phyloP scores from a whole-genome alignment of 2,888 invertebrate genomes.

The Acronicta aceris region DNA sequence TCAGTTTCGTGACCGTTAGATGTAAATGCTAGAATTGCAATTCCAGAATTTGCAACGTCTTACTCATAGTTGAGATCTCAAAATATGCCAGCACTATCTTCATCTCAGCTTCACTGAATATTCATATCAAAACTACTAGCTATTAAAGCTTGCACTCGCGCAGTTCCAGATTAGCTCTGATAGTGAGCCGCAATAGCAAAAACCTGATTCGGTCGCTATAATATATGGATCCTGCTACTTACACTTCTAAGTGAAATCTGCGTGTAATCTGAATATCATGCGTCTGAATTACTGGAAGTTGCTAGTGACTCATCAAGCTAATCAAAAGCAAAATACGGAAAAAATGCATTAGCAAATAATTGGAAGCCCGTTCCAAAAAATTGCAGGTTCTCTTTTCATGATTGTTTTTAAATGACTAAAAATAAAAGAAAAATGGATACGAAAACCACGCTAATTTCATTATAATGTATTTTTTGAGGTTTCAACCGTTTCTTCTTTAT shows the following conservation, averaged over 20 bases:
- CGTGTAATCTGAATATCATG: slow-evolving; percentile 21
- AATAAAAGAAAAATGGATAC: slow-evolving; percentile 16
- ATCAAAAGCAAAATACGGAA: slow-evolving; percentile 27
- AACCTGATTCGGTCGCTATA: slow-evolving; percentile 38
- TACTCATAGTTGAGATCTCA: slow-evolving; percentile 40
- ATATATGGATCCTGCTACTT: slow-evolving; percentile 9
- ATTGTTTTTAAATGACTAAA: slow-evolving; percentile 42
- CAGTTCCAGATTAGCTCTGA: slow-evolving; percentile 48
- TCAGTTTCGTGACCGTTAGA: too few species aligned
- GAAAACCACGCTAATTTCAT: slow-evolving; percentile 23
- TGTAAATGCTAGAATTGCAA: slow-evolving; percentile 26
- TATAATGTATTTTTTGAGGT: slow-evolving; percentile 33
- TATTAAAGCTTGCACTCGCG: slow-evolving; percentile 50
- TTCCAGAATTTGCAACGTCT: slow-evolving; percentile 32
- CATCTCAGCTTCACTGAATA: slow-evolving; percentile 49
- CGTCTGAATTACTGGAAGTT: slow-evolving; percentile 9
- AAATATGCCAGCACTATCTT: slow-evolving; percentile 46
- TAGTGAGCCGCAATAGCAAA: slow-evolving; percentile 47
- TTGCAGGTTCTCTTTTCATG: slow-evolving; percentile 18
- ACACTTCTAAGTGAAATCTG: slow-evolving; percentile 28
- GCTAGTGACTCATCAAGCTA: slow-evolving; percentile 38
- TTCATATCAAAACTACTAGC: slow-evolving; percentile 53
- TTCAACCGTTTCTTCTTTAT: slow-evolving; percentile 11
- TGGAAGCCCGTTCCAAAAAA: slow-evolving; percentile 22
- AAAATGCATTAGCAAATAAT: slow-evolving; percentile 52